Evolutionary conservation across 2,113 vertebrate species (phyloP).

Genomic region (Camelus dromedarius): DNA sequence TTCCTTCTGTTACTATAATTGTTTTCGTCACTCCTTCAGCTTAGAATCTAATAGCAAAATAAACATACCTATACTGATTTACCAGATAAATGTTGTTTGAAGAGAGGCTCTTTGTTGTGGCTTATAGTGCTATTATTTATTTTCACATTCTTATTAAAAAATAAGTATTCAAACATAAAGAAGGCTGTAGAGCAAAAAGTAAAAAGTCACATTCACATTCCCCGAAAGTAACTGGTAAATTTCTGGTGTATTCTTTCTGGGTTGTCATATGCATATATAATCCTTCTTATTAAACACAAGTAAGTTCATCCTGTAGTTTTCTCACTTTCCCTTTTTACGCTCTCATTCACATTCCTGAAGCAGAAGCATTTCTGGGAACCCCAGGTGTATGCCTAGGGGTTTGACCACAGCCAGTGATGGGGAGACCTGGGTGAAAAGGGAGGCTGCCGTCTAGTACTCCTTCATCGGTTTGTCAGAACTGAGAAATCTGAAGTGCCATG

Average conservation of each 20-base stretch:
- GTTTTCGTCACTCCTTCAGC: not conserved
- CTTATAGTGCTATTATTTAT: conserved; percentile 18
- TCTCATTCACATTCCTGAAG: conserved; percentile 26
- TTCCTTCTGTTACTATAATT: not conserved
- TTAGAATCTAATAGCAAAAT: conserved; percentile 34
- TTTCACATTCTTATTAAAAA: conserved; percentile 62
- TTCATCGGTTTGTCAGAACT: not conserved
- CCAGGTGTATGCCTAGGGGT: not conserved
- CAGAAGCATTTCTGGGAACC: not conserved
- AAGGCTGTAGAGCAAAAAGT: not conserved
- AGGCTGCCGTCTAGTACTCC: not conserved
- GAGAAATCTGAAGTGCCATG: not conserved
- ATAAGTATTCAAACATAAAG: not conserved
- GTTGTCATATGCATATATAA: not conserved
- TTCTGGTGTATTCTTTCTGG: not conserved
- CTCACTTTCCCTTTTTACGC: not conserved
- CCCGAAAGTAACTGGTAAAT: not conserved
- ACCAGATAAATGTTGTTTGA: not conserved
- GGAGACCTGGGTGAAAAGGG: not conserved
- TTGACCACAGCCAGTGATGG: not conserved
- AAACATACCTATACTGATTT: not conserved
- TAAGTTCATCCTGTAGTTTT: not conserved
- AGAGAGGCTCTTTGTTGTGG: not conserved
- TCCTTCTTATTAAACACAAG: conserved; percentile 14
- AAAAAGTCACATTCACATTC: not conserved